Evolutionary conservation across 2,797 vertebrate species (phyloP), one percentile per base, ranked within the genome.

Genomic region (Gobio occitaniae): DNA sequence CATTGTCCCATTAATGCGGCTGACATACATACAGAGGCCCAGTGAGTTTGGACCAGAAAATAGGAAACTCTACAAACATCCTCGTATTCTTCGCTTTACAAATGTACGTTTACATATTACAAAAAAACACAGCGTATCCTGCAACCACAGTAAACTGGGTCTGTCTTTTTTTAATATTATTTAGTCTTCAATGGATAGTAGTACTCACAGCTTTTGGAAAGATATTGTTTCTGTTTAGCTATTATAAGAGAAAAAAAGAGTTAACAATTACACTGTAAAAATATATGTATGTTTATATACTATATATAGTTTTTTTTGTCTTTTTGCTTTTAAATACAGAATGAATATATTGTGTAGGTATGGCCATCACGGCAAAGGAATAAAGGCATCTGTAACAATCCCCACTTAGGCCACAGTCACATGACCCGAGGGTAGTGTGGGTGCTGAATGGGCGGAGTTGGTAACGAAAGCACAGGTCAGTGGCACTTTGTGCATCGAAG

Each of bases 201-300:
- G 88, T 88, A 92, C 88, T 93, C 91, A 89, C 92, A 87, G 93
- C 92, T 93, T 93, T 90, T 91, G 88, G 90, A 94, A 94, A 93
- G 91, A 92, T 89, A 90, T 87, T 90, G 89, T 79, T 91, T 91
- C 90, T 90, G 90, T 91, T 92, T 92, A 91, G 92, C 90, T 92
- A 92, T 94, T 89, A 93, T 93, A 93, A 93, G 92, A 94, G 93
- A 65, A 65, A 93, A 93, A 91, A 94, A 93, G 92, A 93, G 93
- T 94, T 93, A 94, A 95, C 95, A 95, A 95, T 93, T 95, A 95
- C 94, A 95, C 95, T 95, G 95, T 92, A 96, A 96, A 96, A 96
- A 96, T 96, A 96, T 95, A 96, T 92, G 93, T 95, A 94, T 95
- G 95, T 95, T 94, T 94, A 94, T 95, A 95, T 95, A 94, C 93